Percentiles rank a stretch among this genome's conserved stretches.
Conservation (phyloP, 2,888 invertebrate genomes). For the Drosophila macrospina region DNA sequence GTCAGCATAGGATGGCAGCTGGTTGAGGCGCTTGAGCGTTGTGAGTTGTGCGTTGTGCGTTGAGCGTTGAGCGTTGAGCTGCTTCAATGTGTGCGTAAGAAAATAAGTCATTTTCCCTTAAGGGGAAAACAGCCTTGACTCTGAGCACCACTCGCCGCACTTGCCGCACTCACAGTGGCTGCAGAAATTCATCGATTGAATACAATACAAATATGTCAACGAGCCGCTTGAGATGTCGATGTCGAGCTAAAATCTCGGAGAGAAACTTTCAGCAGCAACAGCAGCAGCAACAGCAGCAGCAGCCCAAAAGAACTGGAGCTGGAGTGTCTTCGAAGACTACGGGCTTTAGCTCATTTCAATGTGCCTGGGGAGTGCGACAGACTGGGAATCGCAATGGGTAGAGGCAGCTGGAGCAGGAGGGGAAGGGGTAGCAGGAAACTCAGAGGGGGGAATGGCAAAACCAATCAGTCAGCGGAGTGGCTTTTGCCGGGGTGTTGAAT, state of each 20-base stretch:
- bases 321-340: constrained; percentile 8
- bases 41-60: too few relatives aligned
- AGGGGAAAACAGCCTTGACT: constrained; percentile 56
- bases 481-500: constrained; percentile 75
- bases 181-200: constrained; percentile 80
- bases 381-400: background rate
- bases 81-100: constrained; percentile 78
- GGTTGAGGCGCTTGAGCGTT: constrained; percentile 25
- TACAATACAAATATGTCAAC: constrained; percentile 82
- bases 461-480: constrained; percentile 78
- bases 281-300: background rate
- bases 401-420: background rate
- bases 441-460: constrained; percentile 56
- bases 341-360: constrained; percentile 73
- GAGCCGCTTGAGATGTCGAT: constrained; percentile 80
- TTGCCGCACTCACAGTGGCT: constrained; percentile 35
- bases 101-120: constrained; percentile 82
- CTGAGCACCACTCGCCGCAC: constrained; percentile 4
- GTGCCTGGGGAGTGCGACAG: constrained; percentile 59
- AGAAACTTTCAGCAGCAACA: constrained; percentile 40
- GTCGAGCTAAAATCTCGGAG: constrained; percentile 69
- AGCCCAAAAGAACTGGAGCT: constrained; percentile 4
- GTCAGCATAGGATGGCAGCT: constrained; percentile 26
- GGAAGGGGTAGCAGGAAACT: constrained; percentile 17
- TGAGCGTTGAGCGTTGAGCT: constrained; percentile 52